Percentiles rank a stretch among this genome's conserved stretches.
Evolutionary conservation across 1,140 invertebrate species (phyloP).

Genomic region (Probaryconus sp.): DNA sequence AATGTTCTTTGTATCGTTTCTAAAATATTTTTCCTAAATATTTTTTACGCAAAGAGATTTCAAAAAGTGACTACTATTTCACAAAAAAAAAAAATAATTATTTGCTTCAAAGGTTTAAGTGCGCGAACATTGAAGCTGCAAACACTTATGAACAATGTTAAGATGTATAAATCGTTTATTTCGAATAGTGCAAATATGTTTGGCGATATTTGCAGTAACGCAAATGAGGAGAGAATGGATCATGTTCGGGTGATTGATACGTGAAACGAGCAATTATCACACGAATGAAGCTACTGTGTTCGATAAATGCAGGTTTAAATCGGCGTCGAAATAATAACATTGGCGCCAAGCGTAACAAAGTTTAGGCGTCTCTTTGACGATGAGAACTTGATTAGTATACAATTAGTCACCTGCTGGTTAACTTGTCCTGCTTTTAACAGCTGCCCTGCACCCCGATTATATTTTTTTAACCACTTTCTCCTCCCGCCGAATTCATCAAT

Average conservation of each 20-base stretch:
- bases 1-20: too few relatives aligned
- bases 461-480: constrained; percentile 60
- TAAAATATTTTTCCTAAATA: too few relatives aligned
- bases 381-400: constrained; percentile 69
- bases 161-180: too few relatives aligned
- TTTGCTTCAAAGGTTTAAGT: too few relatives aligned
- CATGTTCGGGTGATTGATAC: constrained; percentile 3
- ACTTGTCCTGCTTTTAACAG: constrained; percentile 60
- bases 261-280: constrained; percentile 33
- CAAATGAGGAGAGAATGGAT: too few relatives aligned
- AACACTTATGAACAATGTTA: constrained; percentile 21
- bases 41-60: too few relatives aligned
- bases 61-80: too few relatives aligned
- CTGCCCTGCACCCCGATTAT: constrained; percentile 54
- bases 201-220: too few relatives aligned
- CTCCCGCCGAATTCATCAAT: constrained; percentile 56
- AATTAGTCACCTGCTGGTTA: constrained; percentile 67
- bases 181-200: too few relatives aligned
- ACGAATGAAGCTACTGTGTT: constrained; percentile 52
- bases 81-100: too few relatives aligned
- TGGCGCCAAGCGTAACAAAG: constrained; percentile 66
- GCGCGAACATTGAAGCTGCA: not conserved
- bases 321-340: constrained; percentile 53
- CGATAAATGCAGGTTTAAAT: constrained; percentile 52
- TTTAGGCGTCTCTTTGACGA: constrained; percentile 70